Evolutionary conservation across 2,888 invertebrate species (phyloP), one percentile per base, ranked within the genome.

Genomic region (Drosophila tripunctata): DNA sequence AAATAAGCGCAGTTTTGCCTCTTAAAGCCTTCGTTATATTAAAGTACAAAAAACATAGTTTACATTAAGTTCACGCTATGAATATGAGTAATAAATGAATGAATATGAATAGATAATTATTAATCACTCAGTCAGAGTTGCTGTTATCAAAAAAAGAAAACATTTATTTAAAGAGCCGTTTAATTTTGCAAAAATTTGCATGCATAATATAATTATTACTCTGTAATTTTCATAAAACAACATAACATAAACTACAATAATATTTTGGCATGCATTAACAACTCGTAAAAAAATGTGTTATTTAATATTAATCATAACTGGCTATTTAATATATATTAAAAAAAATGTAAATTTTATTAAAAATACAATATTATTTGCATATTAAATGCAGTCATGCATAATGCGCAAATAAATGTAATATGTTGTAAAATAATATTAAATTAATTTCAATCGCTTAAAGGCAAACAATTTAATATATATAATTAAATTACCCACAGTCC

Each of bases 401-500:
- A 36, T 36, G 36, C 14, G 14, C 24, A 36, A 21, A 33, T 2
- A 14, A 24, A n/a, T 33, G 4, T 7, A 22, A 10, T 10, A 10
- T 44, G 14, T 3, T 12, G 21, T 43, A 12, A 4, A 30, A 27
- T 10, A 38, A 14, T n/a, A 31, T 15, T 24, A 40, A 36, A 10
- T 48, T 10, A 48, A 45, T 33, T 57, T 51, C 38, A 64, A 57
- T 21, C 50, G 48, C 19, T n/a, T 27, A 0, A 21, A 15, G 52
- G 33, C 5, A 36, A 47, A 43, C 27, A 45, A 45, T 56, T 62
- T 33, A 22, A 41, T 35, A 43, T 54, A 54, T 51, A 31, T 64
- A 64, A 73, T 55, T 52, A 73, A 43, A 55, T 66, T 36, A 33
- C 38, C 8, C 30, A 38, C 33, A 17, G 44, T 33, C 19, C 14